phyloP scores from a whole-genome alignment of 2,888 invertebrate genomes.

The Nymphalis c-album region DNA sequence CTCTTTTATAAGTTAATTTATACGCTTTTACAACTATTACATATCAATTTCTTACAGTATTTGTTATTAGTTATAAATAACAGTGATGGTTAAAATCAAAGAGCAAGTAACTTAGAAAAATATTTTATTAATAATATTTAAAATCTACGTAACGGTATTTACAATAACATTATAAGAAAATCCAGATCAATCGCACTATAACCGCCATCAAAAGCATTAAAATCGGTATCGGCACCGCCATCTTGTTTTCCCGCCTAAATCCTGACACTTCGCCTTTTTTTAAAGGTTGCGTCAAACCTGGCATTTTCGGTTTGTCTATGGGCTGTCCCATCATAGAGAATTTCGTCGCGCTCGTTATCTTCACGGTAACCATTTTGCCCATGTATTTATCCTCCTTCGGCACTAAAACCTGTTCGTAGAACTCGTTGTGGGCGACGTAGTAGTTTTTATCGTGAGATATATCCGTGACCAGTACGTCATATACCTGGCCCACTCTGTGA shows the following conservation, averaged over 20 bases:
- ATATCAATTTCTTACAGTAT: no score
- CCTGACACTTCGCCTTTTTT: conserved; percentile 82
- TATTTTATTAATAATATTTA: conserved; percentile 28
- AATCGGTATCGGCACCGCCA: conserved; percentile 58
- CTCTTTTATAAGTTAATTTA: no score
- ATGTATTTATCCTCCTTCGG: conserved; percentile 88
- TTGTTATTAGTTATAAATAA: background rate
- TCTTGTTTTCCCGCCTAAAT: conserved; percentile 46
- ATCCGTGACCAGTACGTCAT: conserved; percentile 95
- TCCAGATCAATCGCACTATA: conserved; percentile 68
- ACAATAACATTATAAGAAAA: conserved; percentile 55
- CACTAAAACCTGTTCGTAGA: conserved; percentile 93
- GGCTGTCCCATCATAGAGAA: conserved; percentile 90
- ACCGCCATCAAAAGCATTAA: conserved; percentile 65
- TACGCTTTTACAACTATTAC: no score
- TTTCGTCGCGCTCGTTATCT: conserved; percentile 85
- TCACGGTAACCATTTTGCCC: conserved; percentile 91
- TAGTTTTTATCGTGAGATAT: conserved; percentile 93
- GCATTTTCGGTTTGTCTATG: conserved; percentile 79
- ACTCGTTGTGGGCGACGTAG: conserved; percentile 97
- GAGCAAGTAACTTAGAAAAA: conserved; percentile 24
- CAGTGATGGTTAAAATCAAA: conserved; percentile 7
- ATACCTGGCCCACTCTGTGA: conserved; percentile 83
- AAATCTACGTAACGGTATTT: conserved; percentile 8
- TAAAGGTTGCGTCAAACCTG: conserved; percentile 78